These are phyloP conservation scores for Fistularia tabacaria DNA, from an alignment of 2,797 vertebrate genomes.

Conservation along the genomic window DNA sequence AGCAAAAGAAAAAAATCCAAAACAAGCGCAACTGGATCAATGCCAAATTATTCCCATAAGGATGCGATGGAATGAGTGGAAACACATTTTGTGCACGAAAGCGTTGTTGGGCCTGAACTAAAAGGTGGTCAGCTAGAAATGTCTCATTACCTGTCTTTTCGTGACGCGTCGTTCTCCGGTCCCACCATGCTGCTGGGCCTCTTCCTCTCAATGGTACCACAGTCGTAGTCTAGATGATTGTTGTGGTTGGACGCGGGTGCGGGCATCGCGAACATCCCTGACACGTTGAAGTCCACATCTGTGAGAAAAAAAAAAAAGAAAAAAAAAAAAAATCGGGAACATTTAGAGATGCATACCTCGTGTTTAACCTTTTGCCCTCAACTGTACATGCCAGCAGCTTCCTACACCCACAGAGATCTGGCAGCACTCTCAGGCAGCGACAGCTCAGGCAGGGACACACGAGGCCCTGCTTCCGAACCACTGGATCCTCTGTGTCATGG, in stretches of 20 bases:
- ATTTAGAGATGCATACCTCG: background rate
- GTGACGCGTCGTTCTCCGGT: slow-evolving; percentile 82
- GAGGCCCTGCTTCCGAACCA: too few species aligned
- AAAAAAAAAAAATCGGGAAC: background rate
- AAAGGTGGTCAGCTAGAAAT: background rate
- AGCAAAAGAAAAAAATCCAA: slow-evolving; percentile 22
- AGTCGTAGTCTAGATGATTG: slow-evolving; percentile 81
- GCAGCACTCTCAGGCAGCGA: too few species aligned
- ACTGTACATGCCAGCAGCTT: too few species aligned
- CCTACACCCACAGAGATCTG: background rate
- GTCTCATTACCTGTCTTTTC: slow-evolving; percentile 85
- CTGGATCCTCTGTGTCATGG: too few species aligned
- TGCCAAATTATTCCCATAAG: slow-evolving; percentile 9
- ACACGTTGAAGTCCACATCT: slow-evolving; percentile 98
- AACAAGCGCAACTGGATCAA: background rate
- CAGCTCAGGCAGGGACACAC: too few species aligned
- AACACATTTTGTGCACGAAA: background rate
- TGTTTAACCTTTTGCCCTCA: too few species aligned
- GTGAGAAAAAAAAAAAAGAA: slow-evolving; percentile 19
- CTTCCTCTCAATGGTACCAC: slow-evolving; percentile 86
- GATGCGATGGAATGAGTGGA: slow-evolving; percentile 1
- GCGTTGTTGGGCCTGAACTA: background rate
- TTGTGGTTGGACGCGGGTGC: slow-evolving; percentile 84
- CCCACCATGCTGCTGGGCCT: slow-evolving; percentile 88
- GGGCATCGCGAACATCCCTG: slow-evolving; percentile 87